Evolutionary conservation across 2,888 invertebrate genomes (phyloP), one percentile per base, ranked within the genome.

Genomic region (Eupeodes luniger): DNA sequence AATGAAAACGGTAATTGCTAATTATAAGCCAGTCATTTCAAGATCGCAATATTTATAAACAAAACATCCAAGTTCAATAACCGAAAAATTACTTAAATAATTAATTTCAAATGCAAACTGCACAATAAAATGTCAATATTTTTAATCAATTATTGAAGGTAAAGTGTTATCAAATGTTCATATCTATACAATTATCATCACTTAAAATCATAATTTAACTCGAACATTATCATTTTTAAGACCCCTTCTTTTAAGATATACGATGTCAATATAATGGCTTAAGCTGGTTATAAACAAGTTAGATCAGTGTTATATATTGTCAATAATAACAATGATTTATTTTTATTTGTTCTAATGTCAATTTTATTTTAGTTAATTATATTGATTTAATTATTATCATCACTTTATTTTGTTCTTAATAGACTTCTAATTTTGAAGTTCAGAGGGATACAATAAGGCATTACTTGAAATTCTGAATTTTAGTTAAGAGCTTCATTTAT

Each of bases 241-340:
- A 27, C 27, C 27, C n/a, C 12, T 36, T n/a, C 36, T 40, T 53
- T 53, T 53, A 69, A 53, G 14, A 67, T 67, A 5, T 36, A 67
- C 53, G 7, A 4, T 27, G 27, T 9, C 9, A 16, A 4, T 36
- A 69, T 55, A 53, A 69, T 40, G 16, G 12, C 10, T 53, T n/a
- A 69, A 69, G 53, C 69, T 69, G 53, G 69, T 69, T 27, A 27
- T 53, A 40, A 69, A 40, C 69, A 53, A 69, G 69, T 55, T 12
- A 19, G 19, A 69, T 55, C 69, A 69, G 2, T 27, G 27, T 27
- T 27, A 27, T 27, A 27, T 27, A 27, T 27, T 27, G 27, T 27
- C 27, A 27, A 27, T 27, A 27, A 27, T 27, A 27, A 27, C 27
- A 27, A 27, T 27, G 2, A 27, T 27, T 27, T 27, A 27, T 27